Conservation (phyloP, 2,888 invertebrate genomes). For the Aplocera efformata region DNA sequence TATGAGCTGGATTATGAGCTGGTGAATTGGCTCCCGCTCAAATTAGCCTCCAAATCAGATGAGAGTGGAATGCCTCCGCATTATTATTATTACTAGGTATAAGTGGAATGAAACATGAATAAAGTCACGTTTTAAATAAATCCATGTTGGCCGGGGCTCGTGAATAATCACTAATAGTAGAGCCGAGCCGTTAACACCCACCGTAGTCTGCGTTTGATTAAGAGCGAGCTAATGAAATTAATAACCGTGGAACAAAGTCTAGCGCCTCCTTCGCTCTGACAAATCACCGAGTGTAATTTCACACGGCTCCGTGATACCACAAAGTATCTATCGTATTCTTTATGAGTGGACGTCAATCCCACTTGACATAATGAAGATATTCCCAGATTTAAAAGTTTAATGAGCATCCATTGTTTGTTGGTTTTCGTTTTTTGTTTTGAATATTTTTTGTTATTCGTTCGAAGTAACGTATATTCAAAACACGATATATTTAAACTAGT, state of each 20-base stretch:
- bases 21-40: slow-evolving; percentile 51
- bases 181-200: slow-evolving; percentile 50
- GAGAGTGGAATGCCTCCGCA: slow-evolving; percentile 26
- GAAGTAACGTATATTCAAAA: background rate
- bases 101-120: slow-evolving; percentile 23
- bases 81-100: slow-evolving; percentile 22
- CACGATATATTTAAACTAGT: slow-evolving; percentile 1
- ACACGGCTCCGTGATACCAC: slow-evolving; percentile 64
- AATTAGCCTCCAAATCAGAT: slow-evolving; percentile 37
- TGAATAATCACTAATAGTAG: slow-evolving; percentile 47
- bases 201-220: slow-evolving; percentile 62
- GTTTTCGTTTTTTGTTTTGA: slow-evolving; percentile 8
- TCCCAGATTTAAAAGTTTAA: slow-evolving; percentile 18
- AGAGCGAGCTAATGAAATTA: slow-evolving; percentile 75
- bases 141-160: slow-evolving; percentile 21
- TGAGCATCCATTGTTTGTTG: slow-evolving; percentile 18
- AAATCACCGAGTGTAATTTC: slow-evolving; percentile 77
- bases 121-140: slow-evolving; percentile 13
- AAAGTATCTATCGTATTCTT: slow-evolving; percentile 32
- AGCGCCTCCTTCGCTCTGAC: slow-evolving; percentile 68
- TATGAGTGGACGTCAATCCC: slow-evolving; percentile 15
- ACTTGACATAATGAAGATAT: slow-evolving; percentile 21
- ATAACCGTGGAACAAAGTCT: slow-evolving; percentile 64
- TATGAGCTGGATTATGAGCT: slow-evolving; percentile 64
- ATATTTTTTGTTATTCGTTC: slow-evolving; percentile 5